Conservation (phyloP, 1,140 invertebrate species). For the Drosophila micromelanica region DNA sequence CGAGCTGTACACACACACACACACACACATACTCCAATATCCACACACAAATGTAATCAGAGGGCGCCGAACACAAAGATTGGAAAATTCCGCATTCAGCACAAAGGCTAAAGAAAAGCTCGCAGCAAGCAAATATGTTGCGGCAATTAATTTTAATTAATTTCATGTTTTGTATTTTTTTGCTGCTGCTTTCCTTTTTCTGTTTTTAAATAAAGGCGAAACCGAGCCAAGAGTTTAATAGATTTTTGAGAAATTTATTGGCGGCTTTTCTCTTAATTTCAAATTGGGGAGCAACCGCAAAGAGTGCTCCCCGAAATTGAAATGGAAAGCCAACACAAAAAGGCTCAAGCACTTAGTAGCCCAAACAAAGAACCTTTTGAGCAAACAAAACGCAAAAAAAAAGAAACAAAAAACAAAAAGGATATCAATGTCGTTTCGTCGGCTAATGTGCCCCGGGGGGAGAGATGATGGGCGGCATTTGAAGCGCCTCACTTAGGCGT, state of each 20-base stretch:
- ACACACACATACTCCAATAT: too few relatives aligned
- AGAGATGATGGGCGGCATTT: conserved; percentile 7
- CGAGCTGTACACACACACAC: conserved; percentile 28
- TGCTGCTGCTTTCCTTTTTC: background rate
- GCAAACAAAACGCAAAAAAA: conserved; percentile 20
- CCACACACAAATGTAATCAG: conserved; percentile 24
- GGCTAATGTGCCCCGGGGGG: conserved; percentile 55
- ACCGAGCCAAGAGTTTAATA: conserved; percentile 22
- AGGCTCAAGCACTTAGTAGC: conserved; percentile 20
- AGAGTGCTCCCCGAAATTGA: conserved; percentile 52
- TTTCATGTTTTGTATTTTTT: conserved; percentile 49
- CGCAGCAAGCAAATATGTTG: conserved; percentile 61
- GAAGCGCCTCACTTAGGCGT: conserved; percentile 73
- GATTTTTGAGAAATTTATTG: conserved; percentile 57
- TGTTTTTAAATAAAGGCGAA: background rate
- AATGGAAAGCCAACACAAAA: conserved; percentile 53
- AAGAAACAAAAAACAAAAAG: conserved; percentile 23
- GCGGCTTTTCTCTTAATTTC: conserved; percentile 59
- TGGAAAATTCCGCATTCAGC: conserved; percentile 35
- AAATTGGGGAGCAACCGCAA: conserved; percentile 51
- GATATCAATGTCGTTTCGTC: conserved; percentile 66
- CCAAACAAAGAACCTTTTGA: conserved; percentile 42
- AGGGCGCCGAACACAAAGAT: conserved; percentile 41
- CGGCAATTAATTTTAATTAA: conserved; percentile 79
- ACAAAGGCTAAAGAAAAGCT: conserved; percentile 41